These are phyloP conservation scores for Bombyx mori DNA, from an alignment of 1,140 invertebrate genomes.

Conservation along the genomic window DNA sequence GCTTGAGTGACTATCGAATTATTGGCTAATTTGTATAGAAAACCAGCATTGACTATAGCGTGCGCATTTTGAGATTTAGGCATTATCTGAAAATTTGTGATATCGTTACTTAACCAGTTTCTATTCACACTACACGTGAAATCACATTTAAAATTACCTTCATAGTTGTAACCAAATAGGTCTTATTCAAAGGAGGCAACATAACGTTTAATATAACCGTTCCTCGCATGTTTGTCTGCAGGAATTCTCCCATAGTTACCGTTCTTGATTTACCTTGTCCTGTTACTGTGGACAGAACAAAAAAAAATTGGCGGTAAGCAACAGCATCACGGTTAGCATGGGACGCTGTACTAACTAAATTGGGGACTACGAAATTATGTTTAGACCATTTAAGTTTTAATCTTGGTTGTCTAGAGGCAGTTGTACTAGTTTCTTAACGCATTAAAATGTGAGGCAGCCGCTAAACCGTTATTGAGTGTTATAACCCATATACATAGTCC, in stretches of 20 bases:
- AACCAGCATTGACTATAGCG: slow-evolving; percentile 80
- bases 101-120: not conserved
- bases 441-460: too few species aligned
- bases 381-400: not conserved
- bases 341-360: not conserved
- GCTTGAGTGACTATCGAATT: slow-evolving; percentile 51
- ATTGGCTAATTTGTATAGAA: slow-evolving; percentile 73
- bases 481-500: too few species aligned
- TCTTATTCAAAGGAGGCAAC: slow-evolving; percentile 64
- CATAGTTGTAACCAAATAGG: slow-evolving; percentile 69
- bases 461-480: too few species aligned
- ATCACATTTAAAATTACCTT: slow-evolving; percentile 67
- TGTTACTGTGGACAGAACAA: too few species aligned
- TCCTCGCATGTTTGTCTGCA: slow-evolving; percentile 74
- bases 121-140: slow-evolving; percentile 63
- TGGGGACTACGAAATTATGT: not conserved
- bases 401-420: too few species aligned
- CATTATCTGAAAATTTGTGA: slow-evolving; percentile 72
- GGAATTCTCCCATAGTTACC: slow-evolving; percentile 69
- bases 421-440: too few species aligned
- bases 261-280: slow-evolving; percentile 2
- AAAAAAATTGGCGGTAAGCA: too few species aligned
- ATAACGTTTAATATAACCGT: slow-evolving; percentile 75
- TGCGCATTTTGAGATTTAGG: slow-evolving; percentile 79
- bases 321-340: too few species aligned